Percentiles rank a stretch among this genome's conserved stretches.
These are phyloP conservation scores for Procambarus virginalis DNA, from an alignment of 1,140 invertebrate genomes.

Conservation along the genomic window DNA sequence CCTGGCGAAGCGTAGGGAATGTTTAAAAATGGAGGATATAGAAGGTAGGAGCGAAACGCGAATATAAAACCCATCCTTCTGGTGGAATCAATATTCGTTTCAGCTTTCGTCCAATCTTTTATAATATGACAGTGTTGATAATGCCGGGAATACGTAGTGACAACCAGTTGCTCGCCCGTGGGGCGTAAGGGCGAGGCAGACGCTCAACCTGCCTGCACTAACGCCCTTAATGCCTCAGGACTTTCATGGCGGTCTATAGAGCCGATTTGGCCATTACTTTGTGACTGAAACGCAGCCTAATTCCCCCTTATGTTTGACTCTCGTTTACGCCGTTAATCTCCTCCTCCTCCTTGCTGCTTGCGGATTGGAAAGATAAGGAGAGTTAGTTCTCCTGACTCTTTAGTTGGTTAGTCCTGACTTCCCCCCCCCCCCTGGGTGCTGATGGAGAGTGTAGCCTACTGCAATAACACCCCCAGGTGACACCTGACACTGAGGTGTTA, in stretches of 20 bases:
- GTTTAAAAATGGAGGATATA: no score
- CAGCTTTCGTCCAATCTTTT: slow-evolving; percentile 60
- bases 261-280: slow-evolving; percentile 55
- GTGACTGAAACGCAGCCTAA: slow-evolving; percentile 54
- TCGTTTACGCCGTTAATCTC: slow-evolving; percentile 15
- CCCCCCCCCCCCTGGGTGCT: no score
- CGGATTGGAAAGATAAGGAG: neutral
- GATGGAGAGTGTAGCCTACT: no score
- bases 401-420: no score
- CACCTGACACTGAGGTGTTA: no score
- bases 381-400: neutral
- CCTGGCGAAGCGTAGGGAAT: no score
- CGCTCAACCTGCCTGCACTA: neutral
- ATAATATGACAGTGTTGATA: slow-evolving; percentile 57
- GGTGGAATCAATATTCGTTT: slow-evolving; percentile 59
- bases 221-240: slow-evolving; percentile 16
- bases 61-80: slow-evolving; percentile 22
- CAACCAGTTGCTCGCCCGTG: slow-evolving; percentile 48
- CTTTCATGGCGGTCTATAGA: slow-evolving; percentile 34
- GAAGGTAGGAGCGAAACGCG: neutral
- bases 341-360: neutral
- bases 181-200: slow-evolving; percentile 21
- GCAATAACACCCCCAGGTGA: no score
- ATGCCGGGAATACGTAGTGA: slow-evolving; percentile 56
- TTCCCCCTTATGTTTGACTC: slow-evolving; percentile 39